phyloP scores from a whole-genome alignment of 2,797 vertebrate species.

The Lerista edwardsae region DNA sequence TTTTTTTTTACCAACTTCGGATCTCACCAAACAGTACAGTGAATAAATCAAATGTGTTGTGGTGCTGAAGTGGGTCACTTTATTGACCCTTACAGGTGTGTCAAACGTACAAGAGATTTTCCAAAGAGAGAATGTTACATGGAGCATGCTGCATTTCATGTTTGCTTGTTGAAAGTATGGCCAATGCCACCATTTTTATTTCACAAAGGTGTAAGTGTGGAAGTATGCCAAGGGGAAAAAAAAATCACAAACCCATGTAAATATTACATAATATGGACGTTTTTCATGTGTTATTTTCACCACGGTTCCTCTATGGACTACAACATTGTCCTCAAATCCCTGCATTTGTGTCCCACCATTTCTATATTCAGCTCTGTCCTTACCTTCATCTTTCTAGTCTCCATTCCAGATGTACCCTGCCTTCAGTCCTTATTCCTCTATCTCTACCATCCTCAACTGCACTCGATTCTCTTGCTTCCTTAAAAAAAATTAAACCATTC shows the following conservation, averaged over 20 bases:
- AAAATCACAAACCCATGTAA: neutral
- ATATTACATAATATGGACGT: slow-evolving; percentile 30
- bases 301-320: neutral
- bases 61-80: slow-evolving; percentile 34
- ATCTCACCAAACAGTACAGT: neutral
- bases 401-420: neutral
- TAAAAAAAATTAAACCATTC: neutral
- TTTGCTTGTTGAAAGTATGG: slow-evolving; percentile 55
- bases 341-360: neutral
- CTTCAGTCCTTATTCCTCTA: too few relatives aligned
- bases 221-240: neutral
- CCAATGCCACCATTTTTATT: neutral
- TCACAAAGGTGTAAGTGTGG: neutral
- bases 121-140: slow-evolving; percentile 50
- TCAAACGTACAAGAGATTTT: slow-evolving; percentile 55
- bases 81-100: slow-evolving; percentile 3
- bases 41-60: slow-evolving; percentile 10
- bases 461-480: neutral
- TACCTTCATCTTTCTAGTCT: neutral
- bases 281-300: too few relatives aligned
- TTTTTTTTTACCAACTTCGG: slow-evolving; percentile 1
- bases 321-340: neutral
- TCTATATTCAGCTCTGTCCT: neutral
- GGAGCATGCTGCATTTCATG: neutral
- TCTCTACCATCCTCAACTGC: too few relatives aligned